Evolutionary conservation across 2,888 invertebrate species (phyloP).

Genomic region (Ligdia adustata): DNA sequence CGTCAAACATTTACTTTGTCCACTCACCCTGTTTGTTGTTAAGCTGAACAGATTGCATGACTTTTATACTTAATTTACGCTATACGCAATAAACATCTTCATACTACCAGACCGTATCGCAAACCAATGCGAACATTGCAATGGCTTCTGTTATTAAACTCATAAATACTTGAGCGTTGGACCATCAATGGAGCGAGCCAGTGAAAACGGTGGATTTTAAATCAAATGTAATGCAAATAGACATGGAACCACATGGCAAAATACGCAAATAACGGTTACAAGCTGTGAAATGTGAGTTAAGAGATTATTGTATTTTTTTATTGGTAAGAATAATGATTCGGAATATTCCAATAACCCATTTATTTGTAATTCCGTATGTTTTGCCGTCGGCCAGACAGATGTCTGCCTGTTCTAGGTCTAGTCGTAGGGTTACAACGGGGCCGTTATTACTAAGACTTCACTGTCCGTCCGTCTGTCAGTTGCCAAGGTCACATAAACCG

Average conservation of each 20-base stretch:
- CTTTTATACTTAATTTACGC: too few species aligned
- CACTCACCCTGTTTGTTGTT: too few species aligned
- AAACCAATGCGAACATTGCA: slow-evolving; percentile 3
- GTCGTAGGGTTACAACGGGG: too few species aligned
- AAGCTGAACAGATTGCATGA: too few species aligned
- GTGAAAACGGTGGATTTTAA: slow-evolving; percentile 59
- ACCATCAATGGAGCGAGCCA: slow-evolving; percentile 41
- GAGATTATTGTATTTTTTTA: too few species aligned
- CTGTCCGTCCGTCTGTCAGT: too few species aligned
- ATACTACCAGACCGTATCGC: slow-evolving; percentile 4
- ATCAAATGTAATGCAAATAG: slow-evolving; percentile 71
- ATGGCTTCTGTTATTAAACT: slow-evolving; percentile 32
- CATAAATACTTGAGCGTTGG: slow-evolving; percentile 41
- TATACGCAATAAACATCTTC: slow-evolving; percentile 6
- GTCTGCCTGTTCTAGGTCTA: background rate
- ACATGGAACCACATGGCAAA: slow-evolving; percentile 48
- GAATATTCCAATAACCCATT: background rate
- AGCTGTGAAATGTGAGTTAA: background rate
- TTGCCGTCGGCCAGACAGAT: background rate
- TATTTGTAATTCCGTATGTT: too few species aligned
- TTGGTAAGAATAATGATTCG: too few species aligned
- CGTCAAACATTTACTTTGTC: too few species aligned
- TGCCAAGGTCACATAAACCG: too few species aligned
- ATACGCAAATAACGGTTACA: slow-evolving; percentile 47
- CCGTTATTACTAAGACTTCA: too few species aligned